A percentile compares a stretch with the other conserved stretches of the same genome.
Conservation (phyloP, 1,140 invertebrate genomes). For the Marisa cornuarietis region DNA sequence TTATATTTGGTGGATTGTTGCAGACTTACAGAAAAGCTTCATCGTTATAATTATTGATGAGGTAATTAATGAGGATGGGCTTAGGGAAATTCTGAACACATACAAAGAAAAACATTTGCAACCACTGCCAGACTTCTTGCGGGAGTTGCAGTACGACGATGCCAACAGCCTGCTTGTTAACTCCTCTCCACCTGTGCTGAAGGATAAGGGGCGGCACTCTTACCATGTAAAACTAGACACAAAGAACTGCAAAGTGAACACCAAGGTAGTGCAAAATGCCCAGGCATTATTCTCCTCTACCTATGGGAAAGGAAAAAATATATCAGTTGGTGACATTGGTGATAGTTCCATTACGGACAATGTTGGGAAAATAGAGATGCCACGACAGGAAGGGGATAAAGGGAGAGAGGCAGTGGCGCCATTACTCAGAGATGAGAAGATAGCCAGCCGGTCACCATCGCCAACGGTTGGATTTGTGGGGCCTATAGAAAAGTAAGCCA, state of each 20-base stretch:
- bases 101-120: not conserved
- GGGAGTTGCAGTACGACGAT: slow-evolving; percentile 24
- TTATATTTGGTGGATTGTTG: not conserved
- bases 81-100: slow-evolving; percentile 16
- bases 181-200: slow-evolving; percentile 28
- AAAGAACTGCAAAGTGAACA: too few species aligned
- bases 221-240: too few species aligned
- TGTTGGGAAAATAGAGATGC: not conserved
- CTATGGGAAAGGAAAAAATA: slow-evolving; percentile 8
- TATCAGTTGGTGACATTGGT: slow-evolving; percentile 16
- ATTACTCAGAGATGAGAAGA: slow-evolving; percentile 42
- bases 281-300: slow-evolving; percentile 72
- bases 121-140: slow-evolving; percentile 6
- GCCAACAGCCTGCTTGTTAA: slow-evolving; percentile 34
- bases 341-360: not conserved
- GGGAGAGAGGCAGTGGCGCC: slow-evolving; percentile 42
- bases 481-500: slow-evolving; percentile 52
- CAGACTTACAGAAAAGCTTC: slow-evolving; percentile 32
- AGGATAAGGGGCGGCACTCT: too few species aligned
- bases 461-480: slow-evolving; percentile 49
- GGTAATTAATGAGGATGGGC: slow-evolving; percentile 16
- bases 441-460: slow-evolving; percentile 37
- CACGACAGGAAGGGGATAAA: slow-evolving; percentile 4
- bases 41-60: slow-evolving; percentile 32
- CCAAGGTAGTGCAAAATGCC: slow-evolving; percentile 9